phyloP scores from a whole-genome alignment of 2,888 invertebrate genomes.

The Altica lythri region DNA sequence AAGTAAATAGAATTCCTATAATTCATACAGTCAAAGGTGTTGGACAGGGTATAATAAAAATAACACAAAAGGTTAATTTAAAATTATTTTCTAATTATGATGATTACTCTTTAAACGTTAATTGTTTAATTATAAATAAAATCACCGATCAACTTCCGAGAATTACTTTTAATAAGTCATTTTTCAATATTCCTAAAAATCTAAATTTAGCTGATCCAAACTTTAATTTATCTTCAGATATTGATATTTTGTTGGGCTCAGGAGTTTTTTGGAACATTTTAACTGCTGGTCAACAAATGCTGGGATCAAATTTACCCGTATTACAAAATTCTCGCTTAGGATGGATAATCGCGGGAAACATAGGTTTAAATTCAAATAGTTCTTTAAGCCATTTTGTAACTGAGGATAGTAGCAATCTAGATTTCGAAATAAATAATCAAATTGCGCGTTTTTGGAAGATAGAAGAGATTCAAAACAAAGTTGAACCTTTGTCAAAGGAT shows the following conservation, averaged over 20 bases:
- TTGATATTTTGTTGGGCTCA: constrained; percentile 26
- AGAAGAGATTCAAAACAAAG: constrained; percentile 8
- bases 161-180: not conserved
- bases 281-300: constrained; percentile 5
- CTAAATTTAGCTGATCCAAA: constrained; percentile 21
- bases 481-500: constrained; percentile 1
- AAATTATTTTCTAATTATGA: too few relatives aligned
- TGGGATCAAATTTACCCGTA: constrained; percentile 13
- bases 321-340: constrained; percentile 19
- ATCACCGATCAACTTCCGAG: too few relatives aligned
- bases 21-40: too few relatives aligned
- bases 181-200: not conserved
- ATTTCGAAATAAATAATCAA: constrained; percentile 11
- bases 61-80: too few relatives aligned
- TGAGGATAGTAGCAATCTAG: not conserved
- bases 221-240: constrained; percentile 17
- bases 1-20: too few relatives aligned
- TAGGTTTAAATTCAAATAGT: not conserved
- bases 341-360: constrained; percentile 21
- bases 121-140: too few relatives aligned
- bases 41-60: too few relatives aligned
- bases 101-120: too few relatives aligned
- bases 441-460: constrained; percentile 15
- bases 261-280: constrained; percentile 23
- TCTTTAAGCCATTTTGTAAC: not conserved